Conservation (phyloP, 2,797 vertebrate species). For the Hydrophis major region DNA sequence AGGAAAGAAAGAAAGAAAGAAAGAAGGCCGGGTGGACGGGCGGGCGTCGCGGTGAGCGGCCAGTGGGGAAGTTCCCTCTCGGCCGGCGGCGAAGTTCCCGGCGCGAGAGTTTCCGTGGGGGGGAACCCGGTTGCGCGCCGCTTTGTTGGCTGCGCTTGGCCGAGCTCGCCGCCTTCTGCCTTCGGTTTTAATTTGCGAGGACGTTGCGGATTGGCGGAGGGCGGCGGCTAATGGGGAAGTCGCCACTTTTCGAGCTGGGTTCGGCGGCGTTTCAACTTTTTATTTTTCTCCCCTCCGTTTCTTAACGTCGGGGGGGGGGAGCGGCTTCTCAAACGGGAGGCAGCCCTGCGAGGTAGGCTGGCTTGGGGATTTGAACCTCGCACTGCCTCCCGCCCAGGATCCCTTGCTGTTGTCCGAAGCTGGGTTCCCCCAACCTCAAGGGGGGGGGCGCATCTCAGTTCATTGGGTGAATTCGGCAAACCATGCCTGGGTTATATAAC, state of each 20-base stretch:
- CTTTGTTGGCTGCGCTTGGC: background rate
- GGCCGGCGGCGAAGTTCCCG: background rate
- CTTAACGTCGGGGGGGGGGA: too few species aligned
- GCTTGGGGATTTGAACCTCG: background rate
- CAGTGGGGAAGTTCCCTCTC: background rate
- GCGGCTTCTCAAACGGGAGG: too few species aligned
- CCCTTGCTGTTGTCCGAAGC: background rate
- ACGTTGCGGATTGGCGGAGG: background rate
- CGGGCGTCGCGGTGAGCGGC: conserved; percentile 44
- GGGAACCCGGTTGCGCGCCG: background rate
- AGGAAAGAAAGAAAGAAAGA: too few species aligned
- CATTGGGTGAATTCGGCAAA: background rate
- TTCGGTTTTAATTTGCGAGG: background rate
- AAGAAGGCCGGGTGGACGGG: too few species aligned
- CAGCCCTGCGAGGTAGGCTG: background rate
- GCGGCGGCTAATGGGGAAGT: background rate
- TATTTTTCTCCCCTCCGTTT: too few species aligned
- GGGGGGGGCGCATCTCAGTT: background rate
- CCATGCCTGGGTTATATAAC: background rate
- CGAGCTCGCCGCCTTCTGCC: too few species aligned
- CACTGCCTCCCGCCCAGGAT: rapidly evolving
- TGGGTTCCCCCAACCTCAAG: background rate
- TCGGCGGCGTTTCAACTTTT: background rate
- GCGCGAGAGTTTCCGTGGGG: too few species aligned
- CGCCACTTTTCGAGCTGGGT: background rate